Conservation (phyloP, 2,888 invertebrate species). For the Troides aeacus region DNA sequence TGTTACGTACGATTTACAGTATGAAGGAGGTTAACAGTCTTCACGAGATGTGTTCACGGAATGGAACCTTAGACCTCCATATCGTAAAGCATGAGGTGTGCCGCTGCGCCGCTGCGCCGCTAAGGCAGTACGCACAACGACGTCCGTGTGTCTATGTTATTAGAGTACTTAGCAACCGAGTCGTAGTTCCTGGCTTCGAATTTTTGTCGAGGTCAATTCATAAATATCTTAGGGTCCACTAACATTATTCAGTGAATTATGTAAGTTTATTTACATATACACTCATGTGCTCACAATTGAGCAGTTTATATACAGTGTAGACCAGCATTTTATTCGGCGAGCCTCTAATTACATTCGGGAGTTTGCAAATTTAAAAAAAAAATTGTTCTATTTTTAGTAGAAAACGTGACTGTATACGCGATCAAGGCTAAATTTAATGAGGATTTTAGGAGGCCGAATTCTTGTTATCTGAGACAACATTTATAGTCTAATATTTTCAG, state of each 20-base stretch:
- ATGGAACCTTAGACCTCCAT: too few relatives aligned
- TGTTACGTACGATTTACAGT: too few relatives aligned
- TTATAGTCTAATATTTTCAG: not conserved
- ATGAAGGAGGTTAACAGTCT: too few relatives aligned
- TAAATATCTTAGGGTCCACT: not conserved
- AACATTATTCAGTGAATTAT: not conserved
- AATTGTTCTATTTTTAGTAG: not conserved
- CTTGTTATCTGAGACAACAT: not conserved
- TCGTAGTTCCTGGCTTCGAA: not conserved
- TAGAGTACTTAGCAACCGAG: not conserved
- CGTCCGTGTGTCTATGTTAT: not conserved
- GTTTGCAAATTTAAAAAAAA: not conserved
- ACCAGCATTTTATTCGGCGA: not conserved
- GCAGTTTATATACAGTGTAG: not conserved
- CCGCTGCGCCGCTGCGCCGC: too few relatives aligned
- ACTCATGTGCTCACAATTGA: not conserved
- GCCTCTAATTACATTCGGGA: not conserved
- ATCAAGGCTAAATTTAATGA: slow-evolving; percentile 10
- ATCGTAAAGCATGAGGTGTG: too few relatives aligned
- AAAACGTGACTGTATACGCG: not conserved
- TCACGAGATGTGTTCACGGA: too few relatives aligned
- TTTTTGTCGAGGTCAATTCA: not conserved
- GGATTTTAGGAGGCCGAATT: slow-evolving; percentile 11
- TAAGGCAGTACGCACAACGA: not conserved
- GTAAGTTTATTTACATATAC: not conserved